phyloP scores from a whole-genome alignment of 2,113 vertebrate genomes.

The Dendrocopos noguchii region DNA sequence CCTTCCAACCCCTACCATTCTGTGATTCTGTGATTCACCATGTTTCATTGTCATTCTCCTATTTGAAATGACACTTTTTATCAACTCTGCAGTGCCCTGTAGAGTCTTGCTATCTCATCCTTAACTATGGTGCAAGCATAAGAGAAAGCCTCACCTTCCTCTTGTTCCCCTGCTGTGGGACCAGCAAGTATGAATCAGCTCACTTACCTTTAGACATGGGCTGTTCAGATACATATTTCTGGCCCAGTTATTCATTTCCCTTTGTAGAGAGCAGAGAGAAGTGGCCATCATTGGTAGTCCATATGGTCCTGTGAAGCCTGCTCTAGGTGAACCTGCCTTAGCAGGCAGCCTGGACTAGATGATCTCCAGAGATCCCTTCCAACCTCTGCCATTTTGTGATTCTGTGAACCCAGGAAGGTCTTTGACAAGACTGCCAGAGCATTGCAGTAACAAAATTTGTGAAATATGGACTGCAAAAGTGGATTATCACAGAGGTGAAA shows the following conservation, averaged over 20 bases:
- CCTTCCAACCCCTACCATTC: too few relatives aligned
- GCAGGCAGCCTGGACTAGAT: too few relatives aligned
- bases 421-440: neutral
- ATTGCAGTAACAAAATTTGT: neutral
- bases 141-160: neutral
- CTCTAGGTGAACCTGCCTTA: too few relatives aligned
- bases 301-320: too few relatives aligned
- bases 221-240: too few relatives aligned
- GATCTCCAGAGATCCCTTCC: too few relatives aligned
- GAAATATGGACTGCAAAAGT: neutral
- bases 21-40: neutral
- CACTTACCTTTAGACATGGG: neutral
- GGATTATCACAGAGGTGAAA: neutral
- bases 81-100: accelerated
- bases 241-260: neutral
- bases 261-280: neutral
- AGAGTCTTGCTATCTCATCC: neutral
- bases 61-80: neutral
- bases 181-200: neutral
- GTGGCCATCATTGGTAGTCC: neutral
- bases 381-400: too few relatives aligned
- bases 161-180: accelerated
- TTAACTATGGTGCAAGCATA: accelerated
- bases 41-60: neutral
- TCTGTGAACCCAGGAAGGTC: neutral